These are phyloP conservation scores for Drosophila pseudoobscura DNA, from an alignment of 1,140 invertebrate species.

Conservation along the genomic window DNA sequence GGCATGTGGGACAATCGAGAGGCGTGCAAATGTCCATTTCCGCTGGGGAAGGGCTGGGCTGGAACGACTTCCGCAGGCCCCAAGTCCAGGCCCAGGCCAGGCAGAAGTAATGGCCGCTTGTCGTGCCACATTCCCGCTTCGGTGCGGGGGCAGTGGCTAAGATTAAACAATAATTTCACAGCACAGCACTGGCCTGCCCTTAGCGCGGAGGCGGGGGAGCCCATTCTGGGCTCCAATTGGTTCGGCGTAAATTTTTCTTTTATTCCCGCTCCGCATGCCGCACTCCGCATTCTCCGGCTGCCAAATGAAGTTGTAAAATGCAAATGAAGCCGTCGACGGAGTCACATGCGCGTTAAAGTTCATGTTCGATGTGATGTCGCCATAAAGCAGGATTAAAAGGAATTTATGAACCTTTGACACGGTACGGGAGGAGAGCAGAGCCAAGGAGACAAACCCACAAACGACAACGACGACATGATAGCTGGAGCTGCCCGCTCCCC, in stretches of 20 bases:
- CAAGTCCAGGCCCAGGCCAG: background rate
- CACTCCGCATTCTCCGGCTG: slow-evolving; percentile 16
- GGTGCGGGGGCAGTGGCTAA: slow-evolving; percentile 32
- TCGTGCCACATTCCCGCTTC: slow-evolving; percentile 41
- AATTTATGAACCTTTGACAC: slow-evolving; percentile 81
- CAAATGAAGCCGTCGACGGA: slow-evolving; percentile 71
- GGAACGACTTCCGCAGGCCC: too few relatives aligned
- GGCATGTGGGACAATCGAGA: slow-evolving; percentile 44
- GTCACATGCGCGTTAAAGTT: slow-evolving; percentile 76
- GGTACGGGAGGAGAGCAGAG: slow-evolving; percentile 52
- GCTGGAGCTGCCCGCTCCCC: slow-evolving; percentile 40
- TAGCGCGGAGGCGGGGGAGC: too few relatives aligned
- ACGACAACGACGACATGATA: slow-evolving; percentile 63
- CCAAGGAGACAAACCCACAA: slow-evolving; percentile 8
- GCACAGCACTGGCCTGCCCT: background rate
- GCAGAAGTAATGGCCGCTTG: slow-evolving; percentile 60
- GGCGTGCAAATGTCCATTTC: slow-evolving; percentile 69
- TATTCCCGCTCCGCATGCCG: slow-evolving; percentile 61
- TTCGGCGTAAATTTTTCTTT: slow-evolving; percentile 65
- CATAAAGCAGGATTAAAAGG: slow-evolving; percentile 80
- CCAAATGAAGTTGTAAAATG: slow-evolving; percentile 81
- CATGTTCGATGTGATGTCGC: slow-evolving; percentile 80
- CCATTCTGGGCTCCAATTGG: slow-evolving; percentile 33
- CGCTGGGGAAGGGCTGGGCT: slow-evolving; percentile 20
- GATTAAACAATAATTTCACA: slow-evolving; percentile 72